Evolutionary conservation across 2,888 invertebrate species (phyloP).

Genomic region (Anodontia alba): DNA sequence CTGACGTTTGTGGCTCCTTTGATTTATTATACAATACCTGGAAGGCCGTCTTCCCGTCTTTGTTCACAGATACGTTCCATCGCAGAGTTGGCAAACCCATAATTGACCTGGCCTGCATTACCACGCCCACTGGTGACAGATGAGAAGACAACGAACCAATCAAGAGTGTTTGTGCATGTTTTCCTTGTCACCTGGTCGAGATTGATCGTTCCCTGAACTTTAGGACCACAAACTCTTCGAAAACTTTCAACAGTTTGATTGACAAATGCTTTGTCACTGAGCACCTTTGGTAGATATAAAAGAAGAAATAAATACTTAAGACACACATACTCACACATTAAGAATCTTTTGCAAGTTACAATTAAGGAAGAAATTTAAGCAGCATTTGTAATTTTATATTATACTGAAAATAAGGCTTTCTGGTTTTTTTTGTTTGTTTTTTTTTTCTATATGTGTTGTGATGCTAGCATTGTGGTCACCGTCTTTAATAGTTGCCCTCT

Average conservation of each 20-base stretch:
- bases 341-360: too few species aligned
- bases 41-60: constrained; percentile 92
- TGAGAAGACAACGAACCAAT: constrained; percentile 98
- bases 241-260: constrained; percentile 93
- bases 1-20: too few species aligned
- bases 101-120: constrained; percentile 97
- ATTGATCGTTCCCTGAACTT: constrained; percentile 92
- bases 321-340: too few species aligned
- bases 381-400: too few species aligned
- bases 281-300: constrained; percentile 86
- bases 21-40: constrained; percentile 86
- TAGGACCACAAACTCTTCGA: constrained; percentile 91
- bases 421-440: too few species aligned
- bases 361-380: too few species aligned
- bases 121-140: constrained; percentile 98
- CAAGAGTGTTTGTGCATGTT: constrained; percentile 89
- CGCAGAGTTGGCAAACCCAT: constrained; percentile 97
- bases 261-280: constrained; percentile 94
- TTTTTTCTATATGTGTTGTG: too few species aligned
- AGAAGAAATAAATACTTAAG: too few species aligned
- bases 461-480: too few species aligned
- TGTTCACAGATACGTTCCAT: constrained; percentile 98
- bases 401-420: too few species aligned
- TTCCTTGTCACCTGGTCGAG: constrained; percentile 92
- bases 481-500: too few species aligned